Evolutionary conservation across 2,888 invertebrate genomes (phyloP).

Genomic region (Tigriopus californicus): DNA sequence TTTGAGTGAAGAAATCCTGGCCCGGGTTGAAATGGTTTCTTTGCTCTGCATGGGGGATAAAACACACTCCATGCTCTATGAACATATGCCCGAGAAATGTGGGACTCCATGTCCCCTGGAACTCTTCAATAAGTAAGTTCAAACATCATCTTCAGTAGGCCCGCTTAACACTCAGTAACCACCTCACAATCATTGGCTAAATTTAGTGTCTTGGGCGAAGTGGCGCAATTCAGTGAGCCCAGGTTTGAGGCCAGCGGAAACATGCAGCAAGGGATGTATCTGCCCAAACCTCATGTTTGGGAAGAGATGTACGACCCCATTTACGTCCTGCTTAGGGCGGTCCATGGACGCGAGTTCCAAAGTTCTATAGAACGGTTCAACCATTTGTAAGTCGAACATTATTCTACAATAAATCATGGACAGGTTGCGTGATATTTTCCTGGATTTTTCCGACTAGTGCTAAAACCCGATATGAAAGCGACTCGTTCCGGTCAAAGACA

Average conservation of each 20-base stretch:
- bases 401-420: background rate
- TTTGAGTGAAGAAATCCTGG: constrained; percentile 41
- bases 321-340: constrained; percentile 71
- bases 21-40: constrained; percentile 77
- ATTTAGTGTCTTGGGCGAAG: constrained; percentile 28
- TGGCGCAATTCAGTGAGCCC: constrained; percentile 70
- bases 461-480: constrained; percentile 36
- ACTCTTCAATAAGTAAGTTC: constrained; percentile 46
- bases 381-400: constrained; percentile 45
- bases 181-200: background rate
- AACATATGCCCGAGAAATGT: constrained; percentile 85
- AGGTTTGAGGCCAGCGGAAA: constrained; percentile 59
- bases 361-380: constrained; percentile 81
- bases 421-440: background rate
- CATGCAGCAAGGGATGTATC: constrained; percentile 64
- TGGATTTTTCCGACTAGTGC: constrained; percentile 32
- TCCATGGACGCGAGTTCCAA: constrained; percentile 81
- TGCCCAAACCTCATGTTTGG: constrained; percentile 67
- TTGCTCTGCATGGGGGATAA: constrained; percentile 80
- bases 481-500: background rate
- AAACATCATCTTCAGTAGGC: no score
- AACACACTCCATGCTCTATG: constrained; percentile 85
- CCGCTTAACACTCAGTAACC: no score
- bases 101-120: constrained; percentile 64
- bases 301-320: constrained; percentile 80